phyloP scores from a whole-genome alignment of 2,888 invertebrate species.

The Acanthopleura granulata region DNA sequence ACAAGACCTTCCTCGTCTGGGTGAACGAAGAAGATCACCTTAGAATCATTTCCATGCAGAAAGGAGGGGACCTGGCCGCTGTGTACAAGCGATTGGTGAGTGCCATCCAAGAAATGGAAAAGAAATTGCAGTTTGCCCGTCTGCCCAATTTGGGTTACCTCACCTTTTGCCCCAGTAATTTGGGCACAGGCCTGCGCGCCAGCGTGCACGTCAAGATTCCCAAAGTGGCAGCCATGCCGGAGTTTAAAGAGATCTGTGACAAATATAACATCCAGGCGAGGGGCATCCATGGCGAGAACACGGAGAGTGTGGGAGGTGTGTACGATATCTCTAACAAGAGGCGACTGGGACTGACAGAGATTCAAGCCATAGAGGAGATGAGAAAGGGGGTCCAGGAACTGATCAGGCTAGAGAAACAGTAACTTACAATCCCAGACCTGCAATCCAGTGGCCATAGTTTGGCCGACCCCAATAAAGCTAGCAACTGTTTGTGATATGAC shows the following conservation, averaged over 20 bases:
- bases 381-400: slow-evolving; percentile 55
- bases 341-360: slow-evolving; percentile 59
- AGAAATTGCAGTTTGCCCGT: slow-evolving; percentile 1
- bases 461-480: no score
- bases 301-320: slow-evolving; percentile 59
- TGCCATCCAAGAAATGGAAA: slow-evolving; percentile 15
- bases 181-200: slow-evolving; percentile 93
- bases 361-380: slow-evolving; percentile 57
- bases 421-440: no score
- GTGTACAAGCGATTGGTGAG: slow-evolving; percentile 52
- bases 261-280: slow-evolving; percentile 83
- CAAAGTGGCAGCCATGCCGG: slow-evolving; percentile 78
- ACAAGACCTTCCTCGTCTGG: slow-evolving; percentile 88
- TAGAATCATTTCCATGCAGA: slow-evolving; percentile 82
- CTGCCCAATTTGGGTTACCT: slow-evolving; percentile 80
- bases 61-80: slow-evolving; percentile 65
- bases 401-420: slow-evolving; percentile 52
- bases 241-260: slow-evolving; percentile 83
- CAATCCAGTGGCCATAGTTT: no score
- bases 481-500: no score
- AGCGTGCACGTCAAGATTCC: slow-evolving; percentile 93
- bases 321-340: slow-evolving; percentile 65
- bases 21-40: slow-evolving; percentile 94
- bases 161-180: slow-evolving; percentile 85
- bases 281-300: slow-evolving; percentile 64